Base-by-base conservation (phyloP, 2,113 vertebrate species). In the Gnathochromis pfefferi region DNA sequence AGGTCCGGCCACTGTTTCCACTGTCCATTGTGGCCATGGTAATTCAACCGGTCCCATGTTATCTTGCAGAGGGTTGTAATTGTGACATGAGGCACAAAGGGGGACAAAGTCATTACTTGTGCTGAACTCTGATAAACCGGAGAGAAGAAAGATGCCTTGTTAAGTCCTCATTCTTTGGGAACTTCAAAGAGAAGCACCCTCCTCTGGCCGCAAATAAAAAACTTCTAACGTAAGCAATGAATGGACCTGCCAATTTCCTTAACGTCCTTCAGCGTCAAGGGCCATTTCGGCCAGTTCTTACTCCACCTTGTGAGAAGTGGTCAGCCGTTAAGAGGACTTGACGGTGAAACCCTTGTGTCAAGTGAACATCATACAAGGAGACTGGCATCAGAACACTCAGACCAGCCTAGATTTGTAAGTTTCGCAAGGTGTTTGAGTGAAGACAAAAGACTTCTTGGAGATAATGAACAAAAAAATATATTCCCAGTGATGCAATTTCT, bases 1-100 rank as follows among this genome's bases (percentile, higher is more conserved):
- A 88, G 91, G 95, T 95, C 95, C 90, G 78, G 86, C 88, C 79
- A 91, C 83, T 93, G 87, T 89, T 87, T 87, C 83, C 91, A 93
- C 90, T 91, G 93, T 93, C 91, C 78, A 89, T 96, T 96, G 95
- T 97, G 89, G 75, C 91, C 87, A 96, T 96, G 95, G 92, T 96
- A 96, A 97, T 92, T 93, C 78, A 83, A 23, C 58, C 23, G 12
- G 68, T 82, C 51, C 86, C 63, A 75, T 81, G 85, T 91, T 88
- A 90, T 96, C 95, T 96, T 95, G 92, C 90, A 5, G 49, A 53
- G 88, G 81, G 86, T 78, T 92, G 95, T 96, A 95, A 96, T 95
- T 95, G 88, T 82, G 40, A 78, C 33, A 10, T 63, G 38, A 86
- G 49, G 82, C 85, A 85, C 51, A 68, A 68, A 87, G 42, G 88